Percentiles rank a stretch among this genome's conserved stretches.
These are phyloP conservation scores for Ecliptopera silaceata DNA, from an alignment of 2,888 invertebrate species.

Conservation along the genomic window DNA sequence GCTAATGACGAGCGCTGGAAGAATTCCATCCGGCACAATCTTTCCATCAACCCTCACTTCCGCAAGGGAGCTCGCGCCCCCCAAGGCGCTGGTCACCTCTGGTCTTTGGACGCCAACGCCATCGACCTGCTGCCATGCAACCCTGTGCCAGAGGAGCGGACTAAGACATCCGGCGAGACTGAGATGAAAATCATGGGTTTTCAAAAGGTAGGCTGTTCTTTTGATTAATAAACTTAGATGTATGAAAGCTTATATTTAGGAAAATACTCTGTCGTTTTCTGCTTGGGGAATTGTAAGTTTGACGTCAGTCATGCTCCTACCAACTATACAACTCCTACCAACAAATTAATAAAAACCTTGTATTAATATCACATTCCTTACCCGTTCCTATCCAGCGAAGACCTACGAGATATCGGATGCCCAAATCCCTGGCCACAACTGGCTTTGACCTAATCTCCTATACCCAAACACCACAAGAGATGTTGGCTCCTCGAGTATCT, in stretches of 20 bases:
- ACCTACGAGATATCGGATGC: slow-evolving; percentile 2
- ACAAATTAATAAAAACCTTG: no score
- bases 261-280: no score
- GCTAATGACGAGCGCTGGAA: slow-evolving; percentile 96
- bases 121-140: slow-evolving; percentile 69
- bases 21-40: slow-evolving; percentile 94
- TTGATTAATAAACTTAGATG: neutral
- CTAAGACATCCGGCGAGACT: slow-evolving; percentile 40
- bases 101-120: slow-evolving; percentile 89
- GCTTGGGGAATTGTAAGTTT: no score
- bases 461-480: slow-evolving; percentile 4
- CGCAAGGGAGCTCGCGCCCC: slow-evolving; percentile 92
- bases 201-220: slow-evolving; percentile 58
- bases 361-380: neutral
- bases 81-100: slow-evolving; percentile 94
- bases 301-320: no score
- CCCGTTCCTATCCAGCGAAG: slow-evolving; percentile 16
- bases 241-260: neutral
- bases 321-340: no score
- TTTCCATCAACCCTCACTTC: slow-evolving; percentile 96
- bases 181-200: slow-evolving; percentile 60
- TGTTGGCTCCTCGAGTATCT: slow-evolving; percentile 4
- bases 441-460: slow-evolving; percentile 10
- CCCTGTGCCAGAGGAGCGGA: slow-evolving; percentile 50
- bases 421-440: slow-evolving; percentile 3